A percentile compares a stretch with the other conserved stretches of the same genome.
Conservation (phyloP, 2,797 vertebrate species). For the Mallotus villosus region DNA sequence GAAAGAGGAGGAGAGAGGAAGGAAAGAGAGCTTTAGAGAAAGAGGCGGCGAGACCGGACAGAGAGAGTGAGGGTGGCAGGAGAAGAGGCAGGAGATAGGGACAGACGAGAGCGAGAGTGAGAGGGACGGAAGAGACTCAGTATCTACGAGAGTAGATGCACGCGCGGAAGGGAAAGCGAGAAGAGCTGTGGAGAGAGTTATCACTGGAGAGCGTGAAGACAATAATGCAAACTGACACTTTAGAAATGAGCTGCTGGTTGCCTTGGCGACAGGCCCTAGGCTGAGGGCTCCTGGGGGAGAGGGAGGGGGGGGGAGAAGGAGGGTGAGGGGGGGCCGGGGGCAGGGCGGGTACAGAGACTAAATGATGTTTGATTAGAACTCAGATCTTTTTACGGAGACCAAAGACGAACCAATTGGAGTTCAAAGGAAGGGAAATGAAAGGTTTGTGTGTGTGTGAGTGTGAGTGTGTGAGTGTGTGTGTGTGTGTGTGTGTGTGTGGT, state of each 20-base stretch:
- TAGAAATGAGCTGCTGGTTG: conserved; percentile 98
- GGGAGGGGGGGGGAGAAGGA: conserved; percentile 75
- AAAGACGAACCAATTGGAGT: conserved; percentile 81
- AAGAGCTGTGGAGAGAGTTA: too few species aligned
- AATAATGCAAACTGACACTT: conserved; percentile 99
- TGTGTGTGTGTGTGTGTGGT: conserved; percentile 1
- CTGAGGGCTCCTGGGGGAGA: conserved; percentile 84
- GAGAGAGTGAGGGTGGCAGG: too few species aligned
- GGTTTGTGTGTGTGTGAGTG: conserved; percentile 26
- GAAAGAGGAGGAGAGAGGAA: conserved; percentile 23
- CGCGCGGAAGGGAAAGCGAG: too few species aligned
- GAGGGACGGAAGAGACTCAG: too few species aligned
- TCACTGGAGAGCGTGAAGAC: conserved; percentile 96
- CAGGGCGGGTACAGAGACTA: conserved; percentile 89
- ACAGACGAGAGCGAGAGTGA: too few species aligned
- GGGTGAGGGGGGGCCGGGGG: conserved; percentile 76
- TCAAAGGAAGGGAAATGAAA: conserved; percentile 14
- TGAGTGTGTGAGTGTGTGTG: background rate
- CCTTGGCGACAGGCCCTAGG: conserved; percentile 94
- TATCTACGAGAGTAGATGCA: too few species aligned
- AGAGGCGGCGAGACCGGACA: too few species aligned
- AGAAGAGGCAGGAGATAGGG: too few species aligned
- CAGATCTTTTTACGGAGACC: conserved; percentile 91
- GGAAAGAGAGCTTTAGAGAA: too few species aligned
- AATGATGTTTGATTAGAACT: conserved; percentile 99